Evolutionary conservation across 2,888 invertebrate genomes (phyloP), one percentile per base, ranked within the genome.

Genomic region (Drosophila kokeensis): DNA sequence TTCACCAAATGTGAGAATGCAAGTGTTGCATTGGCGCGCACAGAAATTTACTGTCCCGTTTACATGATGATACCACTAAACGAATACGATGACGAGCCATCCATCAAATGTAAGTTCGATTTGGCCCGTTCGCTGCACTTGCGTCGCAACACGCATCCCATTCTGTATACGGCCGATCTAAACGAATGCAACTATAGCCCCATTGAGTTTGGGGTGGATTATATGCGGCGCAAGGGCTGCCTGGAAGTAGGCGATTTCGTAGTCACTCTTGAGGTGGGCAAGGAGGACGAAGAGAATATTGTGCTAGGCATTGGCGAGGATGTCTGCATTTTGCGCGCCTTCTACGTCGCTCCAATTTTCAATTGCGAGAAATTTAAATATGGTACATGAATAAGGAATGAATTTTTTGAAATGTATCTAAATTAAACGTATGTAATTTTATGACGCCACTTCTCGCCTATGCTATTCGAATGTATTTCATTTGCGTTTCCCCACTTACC

Each of bases 31-130:
- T 73, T 93, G 59, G 87, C 91, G 0, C 83, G 90, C 2, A 68
- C 81, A 0, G 90, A 92, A 64, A 92, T 93, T n/a, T 92, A 93
- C 45, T 93, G 93, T 61, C 93, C 93, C 0, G 93, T 93, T 2
- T 91, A 91, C 57, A 79, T 92, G 38, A 81, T 92, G 79, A 55
- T 92, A 65, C 86, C 91, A 0, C 34, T 92, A 1, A 76, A 78
- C 11, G 69, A 75, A 0, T 68, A 75, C 1, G 81, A 89, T 27
- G 81, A 76, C n/a, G 79, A 81, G 0, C 36, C 67, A 2, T 66
- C 73, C 1, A 80, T 85, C 18, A 75, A 76, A 5, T 84, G 83
- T 27, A 90, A 90, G 40, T 62, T 76, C 18, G 74, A 89, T 42
- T 65, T 91, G 48, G 86, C 88, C 0, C 81, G 89, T 15, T 55